phyloP scores from a whole-genome alignment of 2,888 invertebrate species.

The Luffia ferchaultella region DNA sequence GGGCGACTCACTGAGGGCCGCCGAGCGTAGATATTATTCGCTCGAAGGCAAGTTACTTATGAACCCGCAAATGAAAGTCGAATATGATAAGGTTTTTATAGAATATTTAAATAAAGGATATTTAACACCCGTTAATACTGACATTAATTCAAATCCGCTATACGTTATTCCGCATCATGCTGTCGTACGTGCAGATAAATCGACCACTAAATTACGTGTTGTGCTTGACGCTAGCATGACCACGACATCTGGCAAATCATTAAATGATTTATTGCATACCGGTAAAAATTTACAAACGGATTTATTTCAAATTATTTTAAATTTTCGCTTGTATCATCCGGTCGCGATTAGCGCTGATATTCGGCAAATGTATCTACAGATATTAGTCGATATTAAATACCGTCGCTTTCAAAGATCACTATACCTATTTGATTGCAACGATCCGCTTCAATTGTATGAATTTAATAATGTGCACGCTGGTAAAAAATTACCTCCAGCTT shows the following conservation, averaged over 20 bases:
- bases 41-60: neutral
- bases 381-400: neutral
- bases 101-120: neutral
- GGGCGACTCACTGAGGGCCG: neutral
- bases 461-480: neutral
- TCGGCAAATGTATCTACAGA: conserved; percentile 12
- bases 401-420: neutral
- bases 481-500: neutral
- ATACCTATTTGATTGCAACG: neutral
- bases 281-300: conserved; percentile 13
- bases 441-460: neutral
- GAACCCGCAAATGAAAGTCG: neutral
- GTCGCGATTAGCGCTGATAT: conserved; percentile 13
- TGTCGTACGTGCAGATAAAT: neutral
- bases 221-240: conserved; percentile 8
- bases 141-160: neutral
- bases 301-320: neutral
- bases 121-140: neutral
- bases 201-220: neutral
- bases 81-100: neutral
- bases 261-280: conserved; percentile 12
- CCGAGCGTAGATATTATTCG: neutral
- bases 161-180: neutral
- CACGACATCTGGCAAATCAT: conserved; percentile 9
- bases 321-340: conserved; percentile 9